phyloP scores from a whole-genome alignment of 2,888 invertebrate species.

The Stratiomys singularior region DNA sequence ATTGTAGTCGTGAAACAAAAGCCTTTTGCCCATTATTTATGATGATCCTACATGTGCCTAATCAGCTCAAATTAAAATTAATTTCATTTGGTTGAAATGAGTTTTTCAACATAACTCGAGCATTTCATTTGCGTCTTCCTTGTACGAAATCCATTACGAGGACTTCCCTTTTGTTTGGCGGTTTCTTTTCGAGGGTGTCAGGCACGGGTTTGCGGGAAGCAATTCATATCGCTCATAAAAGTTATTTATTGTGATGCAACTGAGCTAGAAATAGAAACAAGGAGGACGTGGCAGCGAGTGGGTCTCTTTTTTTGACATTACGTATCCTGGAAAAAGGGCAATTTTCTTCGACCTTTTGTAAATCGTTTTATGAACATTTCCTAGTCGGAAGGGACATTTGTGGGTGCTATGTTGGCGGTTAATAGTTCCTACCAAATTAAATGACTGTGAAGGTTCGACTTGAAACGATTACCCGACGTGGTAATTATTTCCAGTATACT shows the following conservation, averaged over 20 bases:
- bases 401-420: too few relatives aligned
- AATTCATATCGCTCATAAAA: slow-evolving; percentile 30
- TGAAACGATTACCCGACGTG: too few relatives aligned
- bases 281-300: background rate
- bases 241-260: slow-evolving; percentile 26
- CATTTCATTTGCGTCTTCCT: background rate
- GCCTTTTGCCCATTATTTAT: slow-evolving; percentile 21
- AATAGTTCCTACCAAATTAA: too few relatives aligned
- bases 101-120: slow-evolving; percentile 1
- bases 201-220: background rate
- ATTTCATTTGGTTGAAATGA: slow-evolving; percentile 16
- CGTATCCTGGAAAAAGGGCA: background rate
- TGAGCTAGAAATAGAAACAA: background rate
- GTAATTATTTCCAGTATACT: too few relatives aligned
- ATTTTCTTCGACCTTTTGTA: background rate
- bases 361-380: background rate
- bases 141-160: background rate
- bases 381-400: background rate
- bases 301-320: background rate
- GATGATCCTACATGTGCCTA: slow-evolving; percentile 26
- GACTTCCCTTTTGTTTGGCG: too few relatives aligned
- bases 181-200: too few relatives aligned
- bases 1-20: slow-evolving; percentile 11
- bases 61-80: slow-evolving; percentile 37
- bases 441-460: too few relatives aligned